These are phyloP conservation scores for Delichon dasypus DNA, from an alignment of 2,797 vertebrate species.

Conservation along the genomic window DNA sequence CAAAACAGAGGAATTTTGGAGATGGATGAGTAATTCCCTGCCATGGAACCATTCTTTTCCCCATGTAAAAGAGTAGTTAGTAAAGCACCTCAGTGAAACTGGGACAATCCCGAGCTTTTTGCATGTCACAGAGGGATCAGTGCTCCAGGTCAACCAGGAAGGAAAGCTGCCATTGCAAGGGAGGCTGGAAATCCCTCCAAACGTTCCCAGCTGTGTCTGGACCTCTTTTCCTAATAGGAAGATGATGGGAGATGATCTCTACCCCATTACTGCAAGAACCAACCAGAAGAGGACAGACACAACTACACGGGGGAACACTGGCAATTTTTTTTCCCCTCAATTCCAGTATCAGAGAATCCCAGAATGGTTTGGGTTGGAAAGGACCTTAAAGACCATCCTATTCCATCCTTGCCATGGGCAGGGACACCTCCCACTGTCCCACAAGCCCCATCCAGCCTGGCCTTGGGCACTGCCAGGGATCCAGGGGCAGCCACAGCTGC, in stretches of 20 bases:
- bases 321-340: rapidly evolving
- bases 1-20: background rate
- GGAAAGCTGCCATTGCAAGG: background rate
- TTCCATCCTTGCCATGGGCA: background rate
- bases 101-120: background rate
- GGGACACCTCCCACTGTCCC: background rate
- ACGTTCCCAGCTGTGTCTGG: background rate
- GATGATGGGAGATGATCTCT: background rate
- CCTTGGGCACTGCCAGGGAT: background rate
- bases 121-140: background rate
- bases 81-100: rapidly evolving
- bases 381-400: rapidly evolving
- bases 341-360: background rate
- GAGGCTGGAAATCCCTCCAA: background rate
- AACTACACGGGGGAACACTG: rapidly evolving
- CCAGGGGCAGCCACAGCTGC: background rate
- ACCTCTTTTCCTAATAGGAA: background rate
- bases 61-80: background rate
- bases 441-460: background rate
- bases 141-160: background rate
- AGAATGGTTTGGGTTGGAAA: background rate
- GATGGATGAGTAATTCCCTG: background rate
- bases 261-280: background rate
- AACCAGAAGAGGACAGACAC: background rate
- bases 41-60: background rate